Base-by-base conservation (phyloP, 53 echinoderm and acorn worm genomes). In the Paelopatides confundens region DNA sequence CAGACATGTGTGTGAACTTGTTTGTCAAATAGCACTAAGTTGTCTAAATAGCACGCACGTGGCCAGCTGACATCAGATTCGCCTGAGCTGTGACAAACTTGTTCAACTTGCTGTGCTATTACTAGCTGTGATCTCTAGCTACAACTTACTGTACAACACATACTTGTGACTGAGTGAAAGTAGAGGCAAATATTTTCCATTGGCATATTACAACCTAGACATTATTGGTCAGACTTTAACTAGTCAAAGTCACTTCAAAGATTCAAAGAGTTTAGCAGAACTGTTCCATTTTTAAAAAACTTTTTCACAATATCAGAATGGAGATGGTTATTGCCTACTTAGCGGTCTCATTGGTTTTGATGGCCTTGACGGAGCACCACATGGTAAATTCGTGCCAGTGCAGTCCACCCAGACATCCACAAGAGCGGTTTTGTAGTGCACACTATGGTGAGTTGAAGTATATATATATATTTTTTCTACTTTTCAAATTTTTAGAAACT, bases 371-470 rank as follows among this genome's bases (percentile, higher is more conserved):
- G 39, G 74, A 35, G 21, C 26, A 74, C 24, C 85, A 88, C 88
- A 70, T 86, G 54, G 86, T 89, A 10, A 66, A 62, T 58, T 89
- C 86, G 26, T 97, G 97, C 86, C 90, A 91, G 76, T 97, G 97
- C 63, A 85, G 86, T n/a, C 78, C 88, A 37, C 90, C 90, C 11
- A 85, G 87, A 21, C 97, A 97, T 82, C 95, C 97, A 2, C 97
- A 97, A 65, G 89, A 97, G 67, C 86, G 92, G 36, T 97, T 93
- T 90, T 97, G 97, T 77, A 67, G 87, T 12, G 92, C 95, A 62
- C 93, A 90, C 34, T 97, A 92, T 77, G 97, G 97, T 97, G 86
- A 97, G 95, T 76, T 54, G 4, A 54, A 43, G 8, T 43, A 10
- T 43, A 12, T 43, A 8, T 43, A 43, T 43, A 9, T 43, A 12